These are phyloP conservation scores for Eumacrocentrus americanus DNA, from an alignment of 2,888 invertebrate genomes.

Conservation along the genomic window DNA sequence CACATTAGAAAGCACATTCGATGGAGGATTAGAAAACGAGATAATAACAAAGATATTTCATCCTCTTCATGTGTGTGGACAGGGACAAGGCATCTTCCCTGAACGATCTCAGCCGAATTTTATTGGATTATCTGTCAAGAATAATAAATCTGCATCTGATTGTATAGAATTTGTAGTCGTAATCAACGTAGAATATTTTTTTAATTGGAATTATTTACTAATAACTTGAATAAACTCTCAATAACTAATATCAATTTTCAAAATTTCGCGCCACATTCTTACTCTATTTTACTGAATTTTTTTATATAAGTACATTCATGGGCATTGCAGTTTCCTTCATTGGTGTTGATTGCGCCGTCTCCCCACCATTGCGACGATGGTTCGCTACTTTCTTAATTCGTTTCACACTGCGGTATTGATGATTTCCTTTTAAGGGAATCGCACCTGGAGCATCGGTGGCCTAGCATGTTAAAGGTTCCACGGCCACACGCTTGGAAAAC, in stretches of 20 bases:
- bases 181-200: neutral
- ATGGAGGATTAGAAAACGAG: neutral
- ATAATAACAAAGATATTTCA: neutral
- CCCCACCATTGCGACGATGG: neutral
- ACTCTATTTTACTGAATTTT: no score
- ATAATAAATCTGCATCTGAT: neutral
- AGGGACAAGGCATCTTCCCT: neutral
- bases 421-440: constrained; percentile 60
- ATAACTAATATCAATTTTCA: neutral
- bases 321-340: neutral
- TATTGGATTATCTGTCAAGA: neutral
- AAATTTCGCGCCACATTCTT: neutral
- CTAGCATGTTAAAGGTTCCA: constrained; percentile 68
- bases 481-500: constrained; percentile 48
- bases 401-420: constrained; percentile 46
- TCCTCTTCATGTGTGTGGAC: neutral
- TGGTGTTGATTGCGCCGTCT: neutral
- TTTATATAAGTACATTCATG: no score
- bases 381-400: constrained; percentile 39
- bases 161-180: neutral
- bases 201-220: neutral
- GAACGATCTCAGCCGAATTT: neutral
- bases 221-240: neutral
- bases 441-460: constrained; percentile 25
- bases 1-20: constrained; percentile 35